Evolutionary conservation across 2,888 invertebrate genomes (phyloP), one percentile per base, ranked within the genome.

Genomic region (Ditula angustiorana): DNA sequence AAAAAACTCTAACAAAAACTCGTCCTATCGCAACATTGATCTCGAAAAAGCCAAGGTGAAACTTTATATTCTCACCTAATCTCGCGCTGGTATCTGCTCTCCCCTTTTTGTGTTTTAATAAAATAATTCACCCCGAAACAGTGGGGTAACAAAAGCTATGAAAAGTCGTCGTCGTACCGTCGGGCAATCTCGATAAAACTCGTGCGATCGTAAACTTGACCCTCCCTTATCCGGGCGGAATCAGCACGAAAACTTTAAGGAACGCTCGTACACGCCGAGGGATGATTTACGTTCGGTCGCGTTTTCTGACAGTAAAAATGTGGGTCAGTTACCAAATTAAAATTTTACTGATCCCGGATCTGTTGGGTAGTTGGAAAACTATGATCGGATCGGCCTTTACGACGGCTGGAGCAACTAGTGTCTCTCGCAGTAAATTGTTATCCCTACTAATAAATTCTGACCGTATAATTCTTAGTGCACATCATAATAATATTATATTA

Each of bases 171-270:
- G 74, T 69, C 69, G 59, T 61, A 62, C 63, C 49, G 57, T 79
- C 73, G 81, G 81, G 79, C 85, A 87, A 90, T 90, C 89, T 86
- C 86, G 89, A 90, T 90, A 89, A 89, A 88, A 85, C 84, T 79
- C 80, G 83, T 77, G 72, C 79, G 83, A 82, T 88, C 86, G 84
- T 90, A 90, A 90, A 89, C 83, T 84, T 84, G 86, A 88, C 90
- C 90, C 86, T 81, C 79, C 73, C 76, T 86, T 89, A 87, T 88
- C 87, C 81, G 76, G 73, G 72, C 71, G 79, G 77, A 83, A 89
- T 87, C 87, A 84, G 87, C 87, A 84, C 83, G 83, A 74, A 81
- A 85, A 84, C 74, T 74, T 74, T 66, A 68, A 67, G 69, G 69
- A 67, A 76, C 74, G 69, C 69, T 72, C 68, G 66, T 74, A 74